A percentile compares a stretch with the other conserved stretches of the same genome.
Evolutionary conservation across 2,888 invertebrate species (phyloP).

Genomic region (Eupithecia subfuscata): DNA sequence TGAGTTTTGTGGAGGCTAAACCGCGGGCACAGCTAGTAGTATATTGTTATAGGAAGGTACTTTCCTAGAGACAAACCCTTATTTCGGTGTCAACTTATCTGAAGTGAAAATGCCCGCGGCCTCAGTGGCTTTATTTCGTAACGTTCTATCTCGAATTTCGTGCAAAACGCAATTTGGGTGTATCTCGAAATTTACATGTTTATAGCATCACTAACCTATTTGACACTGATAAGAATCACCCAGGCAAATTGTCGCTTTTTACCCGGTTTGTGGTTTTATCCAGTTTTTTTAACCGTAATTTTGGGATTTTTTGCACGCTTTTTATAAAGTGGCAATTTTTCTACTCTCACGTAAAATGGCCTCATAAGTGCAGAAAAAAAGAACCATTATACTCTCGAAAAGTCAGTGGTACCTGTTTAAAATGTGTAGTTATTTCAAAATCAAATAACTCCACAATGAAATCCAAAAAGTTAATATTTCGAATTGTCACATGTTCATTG

Average conservation of each 20-base stretch:
- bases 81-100: neutral
- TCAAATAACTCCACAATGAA: too few species aligned
- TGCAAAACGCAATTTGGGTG: constrained; percentile 57
- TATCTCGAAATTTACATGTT: constrained; percentile 61
- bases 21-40: neutral
- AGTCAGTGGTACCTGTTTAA: too few species aligned
- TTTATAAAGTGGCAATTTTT: neutral
- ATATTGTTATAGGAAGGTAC: neutral
- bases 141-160: constrained; percentile 27
- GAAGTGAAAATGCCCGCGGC: neutral
- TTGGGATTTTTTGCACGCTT: neutral
- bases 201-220: constrained; percentile 54
- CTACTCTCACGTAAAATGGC: neutral
- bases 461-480: too few species aligned
- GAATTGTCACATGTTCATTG: too few species aligned
- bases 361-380: neutral
- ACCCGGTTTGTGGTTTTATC: constrained; percentile 21
- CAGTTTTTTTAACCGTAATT: neutral
- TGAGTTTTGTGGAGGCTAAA: too few species aligned
- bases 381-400: too few species aligned
- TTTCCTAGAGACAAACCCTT: neutral
- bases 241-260: constrained; percentile 38
- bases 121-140: constrained; percentile 2
- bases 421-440: too few species aligned
- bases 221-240: constrained; percentile 43